Percentiles rank a stretch among this genome's conserved stretches.
Conservation (phyloP, 2,888 invertebrate species). For the Caenorhabditis sp. region DNA sequence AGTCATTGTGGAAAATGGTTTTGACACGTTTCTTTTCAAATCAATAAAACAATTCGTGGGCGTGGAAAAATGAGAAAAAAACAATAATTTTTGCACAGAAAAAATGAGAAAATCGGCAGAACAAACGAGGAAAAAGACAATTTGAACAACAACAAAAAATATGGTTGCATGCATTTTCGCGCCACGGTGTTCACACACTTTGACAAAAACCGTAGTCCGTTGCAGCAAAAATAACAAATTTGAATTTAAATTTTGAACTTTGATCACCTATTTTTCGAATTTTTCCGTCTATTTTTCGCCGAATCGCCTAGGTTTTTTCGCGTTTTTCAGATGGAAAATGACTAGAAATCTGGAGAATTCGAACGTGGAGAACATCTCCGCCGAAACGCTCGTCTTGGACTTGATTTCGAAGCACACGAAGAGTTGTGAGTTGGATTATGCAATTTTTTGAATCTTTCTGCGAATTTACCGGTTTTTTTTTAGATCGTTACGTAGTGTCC, state of each 20-base stretch:
- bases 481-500: conserved; percentile 33
- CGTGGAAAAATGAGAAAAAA: no score
- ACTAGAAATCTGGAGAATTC: conserved; percentile 9
- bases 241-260: neutral
- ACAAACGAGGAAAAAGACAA: no score
- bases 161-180: conserved; percentile 11
- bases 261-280: neutral
- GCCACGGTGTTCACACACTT: conserved; percentile 27
- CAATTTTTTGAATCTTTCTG: neutral
- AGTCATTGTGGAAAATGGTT: no score
- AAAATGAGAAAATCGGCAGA: no score
- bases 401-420: conserved; percentile 27
- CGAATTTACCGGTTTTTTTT: conserved; percentile 1
- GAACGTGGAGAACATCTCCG: neutral
- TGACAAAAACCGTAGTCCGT: conserved; percentile 15
- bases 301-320: no score
- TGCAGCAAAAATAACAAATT: conserved; percentile 21
- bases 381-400: conserved; percentile 39
- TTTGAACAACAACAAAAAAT: neutral
- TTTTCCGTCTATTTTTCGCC: conserved; percentile 9
- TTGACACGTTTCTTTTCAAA: no score
- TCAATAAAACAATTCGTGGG: no score
- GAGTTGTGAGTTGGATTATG: conserved; percentile 20
- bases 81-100: no score
- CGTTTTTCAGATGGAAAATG: conserved; percentile 16